Evolutionary conservation across 2,888 invertebrate genomes (phyloP), one percentile per base, ranked within the genome.

Genomic region (Chrysomela aeneicollis): DNA sequence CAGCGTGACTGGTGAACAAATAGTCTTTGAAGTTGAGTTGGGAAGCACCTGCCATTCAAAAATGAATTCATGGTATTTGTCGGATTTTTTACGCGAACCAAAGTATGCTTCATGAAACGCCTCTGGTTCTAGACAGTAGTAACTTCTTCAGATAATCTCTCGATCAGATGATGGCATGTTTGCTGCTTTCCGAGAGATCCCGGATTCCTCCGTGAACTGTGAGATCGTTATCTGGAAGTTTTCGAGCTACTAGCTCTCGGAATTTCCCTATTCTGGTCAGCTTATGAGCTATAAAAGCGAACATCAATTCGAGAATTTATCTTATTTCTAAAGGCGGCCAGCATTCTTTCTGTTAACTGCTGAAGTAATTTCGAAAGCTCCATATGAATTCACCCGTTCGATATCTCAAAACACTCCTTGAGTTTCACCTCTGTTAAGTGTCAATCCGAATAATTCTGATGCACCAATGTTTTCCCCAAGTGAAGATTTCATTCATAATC

Each of bases 181-280:
- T 22, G 57, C 22, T 42, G 37, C 42, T 32, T 53, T 8, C 15
- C 17, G 54, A 54, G 37, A 54, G 26, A 49, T 32, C n/a, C 61
- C 19, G 50, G 50, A 61, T 55, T 61, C 55, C 61, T 19, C 47
- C 17, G 49, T 18, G 49, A 49, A 55, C 54, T 55, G 32, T 37
- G 32, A 54, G 61, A 61, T 61, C 54, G 55, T 61, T 55, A 61
- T 61, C 61, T 47, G 55, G 47, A 55, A 55, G 55, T 55, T 55
- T 26, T 35, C 17, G 17, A 52, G 51, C 37, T 52, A 42, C 51
- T 51, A 4, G 57, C 42, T 57, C 57, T 30, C 12, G 47, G 57
- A 57, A 57, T 26, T 57, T 57, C 46, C 57, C 57, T 26, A 26
- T 57, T 57, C 46, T 22, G 57, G 57, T 57, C 57, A 57, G 57